Conservation (phyloP, 53 echinoderm and acorn worm genomes). For the Echinarachnius parma region DNA sequence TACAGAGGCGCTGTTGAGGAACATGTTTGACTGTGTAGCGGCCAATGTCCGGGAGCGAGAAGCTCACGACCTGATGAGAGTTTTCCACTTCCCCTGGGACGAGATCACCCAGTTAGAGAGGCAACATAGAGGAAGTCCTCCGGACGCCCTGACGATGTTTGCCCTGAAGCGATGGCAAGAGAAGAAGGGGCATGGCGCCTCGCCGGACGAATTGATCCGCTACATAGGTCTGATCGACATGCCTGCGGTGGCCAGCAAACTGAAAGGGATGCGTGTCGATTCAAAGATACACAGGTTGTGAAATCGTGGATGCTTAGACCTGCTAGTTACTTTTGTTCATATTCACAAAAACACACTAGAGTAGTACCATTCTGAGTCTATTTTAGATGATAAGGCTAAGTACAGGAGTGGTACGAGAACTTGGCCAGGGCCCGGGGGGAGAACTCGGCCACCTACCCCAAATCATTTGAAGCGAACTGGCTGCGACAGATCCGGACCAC, state of each 20-base stretch:
- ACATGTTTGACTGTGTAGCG: conserved; percentile 84
- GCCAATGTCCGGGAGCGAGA: conserved; percentile 86
- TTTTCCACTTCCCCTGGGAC: conserved; percentile 83
- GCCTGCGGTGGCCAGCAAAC: conserved; percentile 77
- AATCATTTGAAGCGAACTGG: too few relatives aligned
- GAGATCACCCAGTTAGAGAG: conserved; percentile 66
- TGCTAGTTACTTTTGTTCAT: too few relatives aligned
- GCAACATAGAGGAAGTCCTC: conserved; percentile 62
- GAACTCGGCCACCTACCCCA: too few relatives aligned
- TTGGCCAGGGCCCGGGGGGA: too few relatives aligned
- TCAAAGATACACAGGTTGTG: conserved; percentile 74
- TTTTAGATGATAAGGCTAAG: too few relatives aligned
- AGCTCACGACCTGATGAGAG: conserved; percentile 91
- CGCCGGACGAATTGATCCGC: conserved; percentile 70
- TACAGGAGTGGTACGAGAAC: too few relatives aligned
- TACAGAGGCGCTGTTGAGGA: conserved; percentile 68
- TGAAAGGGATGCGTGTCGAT: conserved; percentile 66
- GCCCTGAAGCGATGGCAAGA: conserved; percentile 69
- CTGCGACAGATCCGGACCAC: too few relatives aligned
- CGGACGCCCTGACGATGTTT: conserved; percentile 62
- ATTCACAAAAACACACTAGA: too few relatives aligned
- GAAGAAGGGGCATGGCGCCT: conserved; percentile 60
- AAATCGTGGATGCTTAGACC: too few relatives aligned
- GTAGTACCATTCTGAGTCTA: too few relatives aligned
- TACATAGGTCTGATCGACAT: conserved; percentile 80